These are phyloP conservation scores for Leptosomus discolor DNA, from an alignment of 2,113 vertebrate species.

Conservation along the genomic window DNA sequence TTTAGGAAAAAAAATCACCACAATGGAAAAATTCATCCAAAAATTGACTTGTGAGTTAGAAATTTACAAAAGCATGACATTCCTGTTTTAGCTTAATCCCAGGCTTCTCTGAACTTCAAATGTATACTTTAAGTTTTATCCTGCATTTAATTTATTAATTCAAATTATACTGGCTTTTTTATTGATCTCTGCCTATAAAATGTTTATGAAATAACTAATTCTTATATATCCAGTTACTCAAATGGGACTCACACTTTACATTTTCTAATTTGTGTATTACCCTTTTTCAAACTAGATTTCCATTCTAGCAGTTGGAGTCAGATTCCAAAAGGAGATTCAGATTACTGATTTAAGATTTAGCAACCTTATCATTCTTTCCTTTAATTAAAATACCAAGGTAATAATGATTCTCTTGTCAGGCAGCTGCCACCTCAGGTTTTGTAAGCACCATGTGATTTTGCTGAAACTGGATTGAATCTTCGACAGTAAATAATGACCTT, in stretches of 20 bases:
- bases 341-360: not conserved
- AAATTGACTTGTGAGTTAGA: not conserved
- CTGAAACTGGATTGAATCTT: slow-evolving; percentile 1
- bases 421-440: not conserved
- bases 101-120: not conserved
- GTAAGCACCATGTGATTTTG: not conserved
- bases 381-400: slow-evolving; percentile 18
- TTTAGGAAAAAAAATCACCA: not conserved
- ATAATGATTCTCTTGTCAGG: not conserved
- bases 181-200: not conserved
- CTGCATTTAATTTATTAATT: not conserved
- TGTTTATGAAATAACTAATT: not conserved
- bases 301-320: not conserved
- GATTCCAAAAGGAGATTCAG: not conserved
- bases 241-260: not conserved
- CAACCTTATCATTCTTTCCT: not conserved
- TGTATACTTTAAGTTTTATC: not conserved
- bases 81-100: not conserved
- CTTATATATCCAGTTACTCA: not conserved
- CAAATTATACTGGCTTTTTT: not conserved
- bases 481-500: slow-evolving; percentile 40
- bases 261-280: not conserved
- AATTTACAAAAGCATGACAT: rapidly evolving
- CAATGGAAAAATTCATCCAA: not conserved
- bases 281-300: not conserved